A percentile compares a stretch with the other conserved stretches of the same genome.
phyloP scores from a whole-genome alignment of 1,140 invertebrate species.

The Drosophila repleta region DNA sequence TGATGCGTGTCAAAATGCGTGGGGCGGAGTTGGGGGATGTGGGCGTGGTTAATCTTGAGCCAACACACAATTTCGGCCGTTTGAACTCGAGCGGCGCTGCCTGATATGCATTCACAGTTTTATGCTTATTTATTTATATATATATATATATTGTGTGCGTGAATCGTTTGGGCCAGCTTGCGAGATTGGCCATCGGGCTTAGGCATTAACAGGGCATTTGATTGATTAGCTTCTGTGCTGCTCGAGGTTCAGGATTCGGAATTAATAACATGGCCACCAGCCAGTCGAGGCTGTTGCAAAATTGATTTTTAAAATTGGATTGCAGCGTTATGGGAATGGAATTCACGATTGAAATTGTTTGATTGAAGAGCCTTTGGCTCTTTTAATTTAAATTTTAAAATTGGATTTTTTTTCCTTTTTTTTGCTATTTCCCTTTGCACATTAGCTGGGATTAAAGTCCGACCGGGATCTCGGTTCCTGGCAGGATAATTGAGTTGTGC shows the following conservation, averaged over 20 bases:
- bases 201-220: conserved; percentile 39
- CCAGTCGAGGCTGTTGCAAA: conserved; percentile 13
- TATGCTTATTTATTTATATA: conserved; percentile 32
- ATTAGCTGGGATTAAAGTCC: conserved; percentile 17
- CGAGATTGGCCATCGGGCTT: conserved; percentile 18
- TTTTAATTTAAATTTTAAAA: conserved; percentile 14
- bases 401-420: background rate
- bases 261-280: conserved; percentile 7
- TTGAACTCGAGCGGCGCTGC: background rate
- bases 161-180: background rate
- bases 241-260: conserved; percentile 11
- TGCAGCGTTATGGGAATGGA: conserved; percentile 1
- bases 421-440: background rate
- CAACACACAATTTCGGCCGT: conserved; percentile 4
- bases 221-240: conserved; percentile 50
- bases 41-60: conserved; percentile 9
- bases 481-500: conserved; percentile 42
- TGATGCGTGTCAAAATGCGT: conserved; percentile 39
- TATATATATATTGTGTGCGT: conserved; percentile 11
- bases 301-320: conserved; percentile 44
- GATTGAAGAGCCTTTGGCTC: conserved; percentile 25
- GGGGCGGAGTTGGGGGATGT: background rate
- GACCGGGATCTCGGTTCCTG: background rate
- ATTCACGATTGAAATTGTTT: conserved; percentile 14
- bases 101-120: conserved; percentile 33